These are phyloP conservation scores for Scaptomyza parva DNA, from an alignment of 2,888 invertebrate species.

Conservation along the genomic window DNA sequence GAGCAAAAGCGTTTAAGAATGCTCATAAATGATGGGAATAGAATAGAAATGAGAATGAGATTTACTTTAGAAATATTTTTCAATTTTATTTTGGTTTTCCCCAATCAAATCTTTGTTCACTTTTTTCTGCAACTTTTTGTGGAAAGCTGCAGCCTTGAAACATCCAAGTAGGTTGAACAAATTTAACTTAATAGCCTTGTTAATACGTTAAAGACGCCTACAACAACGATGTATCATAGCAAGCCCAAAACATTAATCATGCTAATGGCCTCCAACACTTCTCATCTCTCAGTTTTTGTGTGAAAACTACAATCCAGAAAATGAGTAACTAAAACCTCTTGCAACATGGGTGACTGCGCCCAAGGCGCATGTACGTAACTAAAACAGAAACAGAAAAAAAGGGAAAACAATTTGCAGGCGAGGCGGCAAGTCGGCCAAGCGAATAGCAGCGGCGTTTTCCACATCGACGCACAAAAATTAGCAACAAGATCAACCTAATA, in stretches of 20 bases:
- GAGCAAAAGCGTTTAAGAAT: slow-evolving; percentile 33
- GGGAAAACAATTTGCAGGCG: slow-evolving; percentile 67
- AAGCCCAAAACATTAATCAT: slow-evolving; percentile 69
- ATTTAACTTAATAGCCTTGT: slow-evolving; percentile 42
- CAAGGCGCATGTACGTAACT: slow-evolving; percentile 27
- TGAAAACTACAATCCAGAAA: slow-evolving; percentile 69
- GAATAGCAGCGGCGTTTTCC: slow-evolving; percentile 68
- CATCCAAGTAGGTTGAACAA: slow-evolving; percentile 26
- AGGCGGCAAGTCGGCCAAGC: slow-evolving; percentile 62
- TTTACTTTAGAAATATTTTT: background rate
- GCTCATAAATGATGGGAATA: background rate
- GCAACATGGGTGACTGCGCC: slow-evolving; percentile 70
- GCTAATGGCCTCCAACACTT: slow-evolving; percentile 72
- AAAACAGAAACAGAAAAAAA: slow-evolving; percentile 50
- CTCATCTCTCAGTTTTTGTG: slow-evolving; percentile 43
- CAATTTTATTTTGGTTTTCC: too few species aligned
- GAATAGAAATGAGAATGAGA: background rate
- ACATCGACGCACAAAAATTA: slow-evolving; percentile 77
- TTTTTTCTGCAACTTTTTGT: slow-evolving; percentile 1
- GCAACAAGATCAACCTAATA: slow-evolving; percentile 73
- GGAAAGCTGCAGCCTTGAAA: slow-evolving; percentile 48
- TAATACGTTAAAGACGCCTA: slow-evolving; percentile 40
- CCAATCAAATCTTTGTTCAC: background rate
- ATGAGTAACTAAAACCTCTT: slow-evolving; percentile 46
- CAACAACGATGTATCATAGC: slow-evolving; percentile 1